These are phyloP conservation scores for Hydropsyche betteni DNA, from an alignment of 2,888 invertebrate species.

Conservation along the genomic window DNA sequence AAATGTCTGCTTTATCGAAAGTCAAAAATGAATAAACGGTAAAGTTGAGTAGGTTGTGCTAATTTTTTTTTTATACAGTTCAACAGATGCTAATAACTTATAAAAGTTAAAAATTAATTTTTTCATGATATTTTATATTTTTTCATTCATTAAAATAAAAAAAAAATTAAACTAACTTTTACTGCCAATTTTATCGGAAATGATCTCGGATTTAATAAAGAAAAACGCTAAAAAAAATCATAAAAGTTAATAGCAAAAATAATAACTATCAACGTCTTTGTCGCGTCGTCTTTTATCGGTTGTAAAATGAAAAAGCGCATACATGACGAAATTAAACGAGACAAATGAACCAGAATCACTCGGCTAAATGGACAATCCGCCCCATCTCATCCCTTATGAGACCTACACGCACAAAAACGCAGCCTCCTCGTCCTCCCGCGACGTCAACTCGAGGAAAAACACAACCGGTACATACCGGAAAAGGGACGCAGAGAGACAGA, in stretches of 20 bases:
- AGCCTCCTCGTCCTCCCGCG: background rate
- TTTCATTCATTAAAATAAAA: too few relatives aligned
- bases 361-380: constrained; percentile 39
- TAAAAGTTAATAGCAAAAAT: constrained; percentile 2
- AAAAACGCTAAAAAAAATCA: background rate
- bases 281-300: background rate
- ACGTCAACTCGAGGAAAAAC: constrained; percentile 16
- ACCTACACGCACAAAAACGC: background rate
- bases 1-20: too few relatives aligned
- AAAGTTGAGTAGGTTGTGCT: too few relatives aligned
- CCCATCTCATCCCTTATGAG: constrained; percentile 18
- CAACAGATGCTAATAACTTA: too few relatives aligned
- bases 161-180: too few relatives aligned
- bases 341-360: constrained; percentile 43
- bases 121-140: too few relatives aligned
- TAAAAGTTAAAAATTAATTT: too few relatives aligned
- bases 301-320: constrained; percentile 35
- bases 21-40: too few relatives aligned
- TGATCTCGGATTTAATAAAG: background rate
- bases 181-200: too few relatives aligned
- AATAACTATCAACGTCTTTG: constrained; percentile 13
- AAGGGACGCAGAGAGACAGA: constrained; percentile 7
- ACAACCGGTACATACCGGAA: constrained; percentile 12
- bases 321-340: constrained; percentile 39
- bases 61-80: too few relatives aligned